Evolutionary conservation across 2,113 vertebrate species (phyloP).

Genomic region (Saccopteryx bilineata): DNA sequence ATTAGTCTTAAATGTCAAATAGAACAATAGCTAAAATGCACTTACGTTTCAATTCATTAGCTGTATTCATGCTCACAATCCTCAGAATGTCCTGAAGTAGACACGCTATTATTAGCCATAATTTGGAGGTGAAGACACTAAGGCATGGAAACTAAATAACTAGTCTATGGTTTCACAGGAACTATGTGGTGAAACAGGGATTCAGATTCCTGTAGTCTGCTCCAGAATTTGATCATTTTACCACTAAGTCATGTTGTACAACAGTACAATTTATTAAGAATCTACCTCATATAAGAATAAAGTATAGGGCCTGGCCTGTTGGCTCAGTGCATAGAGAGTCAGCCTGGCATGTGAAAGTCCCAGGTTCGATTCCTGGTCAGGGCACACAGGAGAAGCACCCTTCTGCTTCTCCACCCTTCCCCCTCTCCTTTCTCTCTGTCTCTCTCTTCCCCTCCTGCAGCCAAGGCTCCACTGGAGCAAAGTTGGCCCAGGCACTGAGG

Average conservation of each 20-base stretch:
- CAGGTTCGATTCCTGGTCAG: no score
- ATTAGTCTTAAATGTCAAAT: background rate
- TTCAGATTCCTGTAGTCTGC: background rate
- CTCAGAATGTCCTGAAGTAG: background rate
- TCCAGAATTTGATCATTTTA: background rate
- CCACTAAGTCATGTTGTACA: background rate
- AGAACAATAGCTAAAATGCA: background rate
- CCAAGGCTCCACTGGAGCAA: no score
- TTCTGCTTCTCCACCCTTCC: no score
- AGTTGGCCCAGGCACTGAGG: no score
- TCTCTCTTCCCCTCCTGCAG: no score
- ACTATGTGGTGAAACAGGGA: background rate
- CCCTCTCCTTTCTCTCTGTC: no score
- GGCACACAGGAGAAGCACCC: no score
- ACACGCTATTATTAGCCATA: background rate
- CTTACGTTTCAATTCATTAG: background rate
- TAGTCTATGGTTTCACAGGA: background rate
- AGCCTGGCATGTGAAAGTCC: no score
- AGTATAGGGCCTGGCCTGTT: no score
- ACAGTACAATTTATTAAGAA: background rate
- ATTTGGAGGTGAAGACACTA: constrained; percentile 1
- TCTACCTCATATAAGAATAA: background rate
- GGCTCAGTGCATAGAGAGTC: no score
- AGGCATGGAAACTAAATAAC: background rate
- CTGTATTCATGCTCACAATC: background rate